A percentile compares a stretch with the other conserved stretches of the same genome.
phyloP scores from a whole-genome alignment of 2,113 vertebrate species.

The Sander lucioperca region DNA sequence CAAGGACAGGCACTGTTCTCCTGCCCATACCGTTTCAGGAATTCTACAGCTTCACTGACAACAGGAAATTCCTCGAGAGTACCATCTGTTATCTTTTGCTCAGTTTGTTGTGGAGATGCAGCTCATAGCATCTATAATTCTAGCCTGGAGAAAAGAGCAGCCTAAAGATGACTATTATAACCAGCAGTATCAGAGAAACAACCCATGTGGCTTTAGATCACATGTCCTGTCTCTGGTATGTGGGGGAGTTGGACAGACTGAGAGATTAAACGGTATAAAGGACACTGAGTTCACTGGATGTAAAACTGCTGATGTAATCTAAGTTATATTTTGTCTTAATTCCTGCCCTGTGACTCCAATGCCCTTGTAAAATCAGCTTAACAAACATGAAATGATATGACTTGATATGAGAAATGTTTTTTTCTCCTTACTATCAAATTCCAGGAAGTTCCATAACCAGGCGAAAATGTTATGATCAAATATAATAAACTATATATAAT shows the following conservation, averaged over 20 bases:
- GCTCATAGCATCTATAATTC: slow-evolving; percentile 39
- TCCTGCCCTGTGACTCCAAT: background rate
- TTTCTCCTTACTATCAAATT: background rate
- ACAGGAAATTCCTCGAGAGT: slow-evolving; percentile 52
- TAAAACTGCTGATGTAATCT: background rate
- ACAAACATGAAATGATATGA: background rate
- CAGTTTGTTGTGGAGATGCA: slow-evolving; percentile 35
- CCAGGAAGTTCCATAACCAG: background rate
- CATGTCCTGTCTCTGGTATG: slow-evolving; percentile 65
- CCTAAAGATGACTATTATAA: slow-evolving; percentile 43
- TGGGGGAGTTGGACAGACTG: slow-evolving; percentile 17
- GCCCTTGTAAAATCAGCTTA: background rate
- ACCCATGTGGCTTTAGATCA: slow-evolving; percentile 48
- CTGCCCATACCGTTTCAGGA: background rate
- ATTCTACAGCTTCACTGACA: slow-evolving; percentile 37
- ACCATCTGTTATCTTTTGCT: slow-evolving; percentile 52
- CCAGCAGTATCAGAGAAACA: slow-evolving; percentile 33
- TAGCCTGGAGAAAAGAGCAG: slow-evolving; percentile 20
- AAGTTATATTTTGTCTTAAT: slow-evolving; percentile 5
- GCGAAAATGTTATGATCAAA: background rate
- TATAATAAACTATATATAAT: no score
- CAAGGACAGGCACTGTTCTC: slow-evolving; percentile 32
- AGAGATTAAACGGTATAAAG: slow-evolving; percentile 47
- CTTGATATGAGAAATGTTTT: background rate
- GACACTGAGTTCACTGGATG: slow-evolving; percentile 13